A percentile compares a stretch with the other conserved stretches of the same genome.
Conservation (phyloP, 1,140 invertebrate genomes). For the Drosophila kanapiae region DNA sequence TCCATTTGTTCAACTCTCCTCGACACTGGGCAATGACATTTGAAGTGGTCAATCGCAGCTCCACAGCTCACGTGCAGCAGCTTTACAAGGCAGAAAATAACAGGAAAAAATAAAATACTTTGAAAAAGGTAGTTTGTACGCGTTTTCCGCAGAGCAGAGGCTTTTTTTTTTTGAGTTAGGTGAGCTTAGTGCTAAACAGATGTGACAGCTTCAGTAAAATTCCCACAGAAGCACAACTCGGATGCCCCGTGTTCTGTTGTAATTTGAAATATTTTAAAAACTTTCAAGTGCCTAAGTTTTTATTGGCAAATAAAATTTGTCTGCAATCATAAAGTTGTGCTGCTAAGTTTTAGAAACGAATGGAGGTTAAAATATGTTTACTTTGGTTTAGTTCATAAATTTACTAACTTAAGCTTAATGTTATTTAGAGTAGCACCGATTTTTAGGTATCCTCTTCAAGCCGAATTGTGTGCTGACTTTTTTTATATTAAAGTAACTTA, state of each 20-base stretch:
- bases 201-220: slow-evolving; percentile 42
- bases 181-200: slow-evolving; percentile 42
- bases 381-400: background rate
- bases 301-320: background rate
- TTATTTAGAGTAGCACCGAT: too few species aligned
- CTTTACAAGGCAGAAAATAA: slow-evolving; percentile 6
- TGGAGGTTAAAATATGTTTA: background rate
- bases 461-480: too few species aligned
- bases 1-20: slow-evolving; percentile 35
- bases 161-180: slow-evolving; percentile 35
- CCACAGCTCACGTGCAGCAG: slow-evolving; percentile 46
- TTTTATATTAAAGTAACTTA: too few species aligned
- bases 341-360: background rate
- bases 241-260: slow-evolving; percentile 5
- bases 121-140: slow-evolving; percentile 10
- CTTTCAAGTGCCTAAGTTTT: background rate
- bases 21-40: slow-evolving; percentile 72
- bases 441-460: too few species aligned
- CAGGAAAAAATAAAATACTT: background rate
- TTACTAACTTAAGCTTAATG: background rate
- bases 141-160: slow-evolving; percentile 6
- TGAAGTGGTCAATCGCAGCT: slow-evolving; percentile 50
- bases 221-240: slow-evolving; percentile 29
- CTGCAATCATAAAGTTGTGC: background rate
- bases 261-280: slow-evolving; percentile 6